A percentile compares a stretch with the other conserved stretches of the same genome.
Evolutionary conservation across 2,113 vertebrate genomes (phyloP).

Genomic region (Cottus gobio): DNA sequence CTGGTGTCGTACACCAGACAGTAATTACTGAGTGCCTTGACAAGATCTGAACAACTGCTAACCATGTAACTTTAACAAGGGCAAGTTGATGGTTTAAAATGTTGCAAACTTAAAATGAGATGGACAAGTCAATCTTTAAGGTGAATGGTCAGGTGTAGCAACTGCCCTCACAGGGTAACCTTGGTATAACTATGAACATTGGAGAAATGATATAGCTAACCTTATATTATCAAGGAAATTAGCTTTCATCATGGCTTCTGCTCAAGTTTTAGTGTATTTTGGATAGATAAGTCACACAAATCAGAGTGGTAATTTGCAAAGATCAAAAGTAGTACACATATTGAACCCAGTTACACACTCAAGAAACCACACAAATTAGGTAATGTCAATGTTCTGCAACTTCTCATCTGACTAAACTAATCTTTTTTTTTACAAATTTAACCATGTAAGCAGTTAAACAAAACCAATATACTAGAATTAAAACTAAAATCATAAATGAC

Average conservation of each 20-base stretch:
- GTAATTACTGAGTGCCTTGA: not conserved
- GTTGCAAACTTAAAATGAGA: not conserved
- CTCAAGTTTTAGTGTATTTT: not conserved
- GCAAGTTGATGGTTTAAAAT: not conserved
- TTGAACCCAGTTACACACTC: not conserved
- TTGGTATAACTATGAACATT: not conserved
- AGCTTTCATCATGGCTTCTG: not conserved
- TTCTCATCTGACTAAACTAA: not conserved
- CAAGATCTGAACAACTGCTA: not conserved
- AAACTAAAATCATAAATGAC: too few species aligned
- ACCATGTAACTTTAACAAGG: not conserved
- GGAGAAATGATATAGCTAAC: not conserved
- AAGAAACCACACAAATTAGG: not conserved
- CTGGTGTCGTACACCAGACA: not conserved
- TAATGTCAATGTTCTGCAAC: not conserved
- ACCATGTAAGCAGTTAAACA: too few species aligned
- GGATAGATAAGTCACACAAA: not conserved
- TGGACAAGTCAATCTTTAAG: not conserved
- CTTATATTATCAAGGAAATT: not conserved
- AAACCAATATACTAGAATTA: too few species aligned
- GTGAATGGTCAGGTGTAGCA: not conserved
- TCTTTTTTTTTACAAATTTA: not conserved
- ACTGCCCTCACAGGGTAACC: not conserved
- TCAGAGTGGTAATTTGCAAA: not conserved
- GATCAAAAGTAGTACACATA: not conserved